Evolutionary conservation across 2,797 vertebrate genomes (phyloP).

Genomic region (Liparis tanakae): DNA sequence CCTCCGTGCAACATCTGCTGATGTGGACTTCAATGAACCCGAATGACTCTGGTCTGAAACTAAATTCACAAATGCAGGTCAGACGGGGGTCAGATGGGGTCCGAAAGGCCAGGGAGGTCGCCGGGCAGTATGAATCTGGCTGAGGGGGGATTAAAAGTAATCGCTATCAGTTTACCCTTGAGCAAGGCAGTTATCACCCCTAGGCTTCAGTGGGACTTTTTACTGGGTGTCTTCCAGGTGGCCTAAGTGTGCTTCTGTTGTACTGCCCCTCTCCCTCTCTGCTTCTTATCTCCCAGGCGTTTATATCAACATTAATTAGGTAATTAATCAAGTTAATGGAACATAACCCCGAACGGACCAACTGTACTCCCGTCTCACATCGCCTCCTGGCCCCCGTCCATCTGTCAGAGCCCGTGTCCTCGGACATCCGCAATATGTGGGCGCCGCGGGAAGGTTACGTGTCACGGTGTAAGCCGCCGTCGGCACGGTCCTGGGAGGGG

Average conservation of each 20-base stretch:
- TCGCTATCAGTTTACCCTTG: neutral
- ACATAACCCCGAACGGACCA: slow-evolving; percentile 62
- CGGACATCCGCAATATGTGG: slow-evolving; percentile 57
- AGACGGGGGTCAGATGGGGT: neutral
- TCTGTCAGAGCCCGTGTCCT: slow-evolving; percentile 55
- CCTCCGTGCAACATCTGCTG: neutral
- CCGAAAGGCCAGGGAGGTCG: neutral
- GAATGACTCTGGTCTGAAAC: slow-evolving; percentile 7
- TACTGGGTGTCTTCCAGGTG: neutral
- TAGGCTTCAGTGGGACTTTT: neutral
- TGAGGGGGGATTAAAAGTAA: neutral
- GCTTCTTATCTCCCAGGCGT: slow-evolving; percentile 61
- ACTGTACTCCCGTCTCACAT: slow-evolving; percentile 59
- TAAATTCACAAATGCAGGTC: neutral
- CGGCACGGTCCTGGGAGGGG: slow-evolving; percentile 33
- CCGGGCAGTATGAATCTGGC: neutral
- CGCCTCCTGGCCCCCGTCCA: slow-evolving; percentile 36
- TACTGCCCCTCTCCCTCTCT: slow-evolving; percentile 26
- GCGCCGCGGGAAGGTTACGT: slow-evolving; percentile 45
- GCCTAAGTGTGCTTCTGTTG: slow-evolving; percentile 10
- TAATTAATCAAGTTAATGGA: slow-evolving; percentile 81
- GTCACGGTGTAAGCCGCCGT: slow-evolving; percentile 43
- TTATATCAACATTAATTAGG: slow-evolving; percentile 77
- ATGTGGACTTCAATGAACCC: neutral
- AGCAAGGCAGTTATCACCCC: neutral